Percentiles rank a stretch among this genome's conserved stretches.
Evolutionary conservation across 2,888 invertebrate species (phyloP).

Genomic region (Helicoverpa assulta): DNA sequence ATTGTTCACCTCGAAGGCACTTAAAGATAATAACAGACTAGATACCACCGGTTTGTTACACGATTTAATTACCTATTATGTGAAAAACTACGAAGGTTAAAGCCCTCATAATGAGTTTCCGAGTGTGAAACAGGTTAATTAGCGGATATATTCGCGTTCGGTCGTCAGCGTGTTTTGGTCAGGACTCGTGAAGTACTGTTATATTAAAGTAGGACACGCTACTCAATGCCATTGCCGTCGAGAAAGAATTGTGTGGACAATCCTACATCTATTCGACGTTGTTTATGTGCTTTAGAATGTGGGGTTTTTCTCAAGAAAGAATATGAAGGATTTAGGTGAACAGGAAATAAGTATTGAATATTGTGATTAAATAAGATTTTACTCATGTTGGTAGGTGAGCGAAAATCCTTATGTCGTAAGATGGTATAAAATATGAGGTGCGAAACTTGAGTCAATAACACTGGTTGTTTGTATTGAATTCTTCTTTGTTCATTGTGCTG

Average conservation of each 20-base stretch:
- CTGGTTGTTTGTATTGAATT: neutral
- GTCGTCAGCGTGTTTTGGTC: constrained; percentile 74
- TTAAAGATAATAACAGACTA: constrained; percentile 55
- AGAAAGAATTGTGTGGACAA: constrained; percentile 64
- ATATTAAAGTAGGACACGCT: constrained; percentile 75
- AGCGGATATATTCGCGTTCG: constrained; percentile 75
- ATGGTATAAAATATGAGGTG: constrained; percentile 12
- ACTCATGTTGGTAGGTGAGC: neutral
- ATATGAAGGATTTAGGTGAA: neutral
- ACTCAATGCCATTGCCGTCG: constrained; percentile 66
- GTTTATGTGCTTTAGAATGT: constrained; percentile 37
- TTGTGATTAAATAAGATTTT: constrained; percentile 28
- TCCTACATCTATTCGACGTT: constrained; percentile 40
- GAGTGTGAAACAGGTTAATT: constrained; percentile 77
- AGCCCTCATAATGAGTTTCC: constrained; percentile 73
- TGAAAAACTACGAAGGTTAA: constrained; percentile 72
- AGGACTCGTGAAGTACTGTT: constrained; percentile 79
- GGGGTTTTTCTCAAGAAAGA: constrained; percentile 8
- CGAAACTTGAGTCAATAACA: constrained; percentile 5
- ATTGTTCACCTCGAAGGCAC: constrained; percentile 53
- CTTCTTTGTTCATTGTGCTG: neutral
- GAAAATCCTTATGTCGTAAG: constrained; percentile 15
- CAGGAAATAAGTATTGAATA: constrained; percentile 14
- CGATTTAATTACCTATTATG: constrained; percentile 62
- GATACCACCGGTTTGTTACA: constrained; percentile 53